Evolutionary conservation across 2,888 invertebrate species (phyloP), one percentile per base, ranked within the genome.

Genomic region (Mellilla xanthometata): DNA sequence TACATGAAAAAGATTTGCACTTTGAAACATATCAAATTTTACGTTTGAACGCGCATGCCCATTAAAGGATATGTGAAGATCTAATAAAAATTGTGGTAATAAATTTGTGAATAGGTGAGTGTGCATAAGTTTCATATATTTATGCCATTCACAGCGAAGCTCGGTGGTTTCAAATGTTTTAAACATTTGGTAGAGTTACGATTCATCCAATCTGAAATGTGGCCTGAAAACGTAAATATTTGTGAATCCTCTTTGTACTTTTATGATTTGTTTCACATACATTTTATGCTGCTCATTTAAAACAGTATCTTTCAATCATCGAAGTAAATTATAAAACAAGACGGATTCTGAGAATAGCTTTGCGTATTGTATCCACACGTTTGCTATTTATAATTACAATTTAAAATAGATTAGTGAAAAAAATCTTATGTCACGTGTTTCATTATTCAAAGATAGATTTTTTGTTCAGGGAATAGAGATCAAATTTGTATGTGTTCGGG

Each of bases 371-470:
- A 82, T 80, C 78, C 77, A 83, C 73, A 76, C 80, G 76, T 81
- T 84, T 74, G 83, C 85, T 86, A 86, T 87, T 86, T 82, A 84
- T 86, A 86, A 86, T 86, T 84, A 85, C 75, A 76, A 80, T 70
- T 81, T 78, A 66, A 73, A 78, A 75, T 71, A 62, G 42, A 46
- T 52, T 23, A 41, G 40, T 56, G 44, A 52, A 62, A 65, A 72
- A 76, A 67, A 68, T 65, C 73, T 65, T 78, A 82, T 69, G 59
- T 69, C 49, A 56, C 26, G 24, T 50, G 30, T 49, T 35, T 49
- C 12, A 44, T 35, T 46, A 45, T 30, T 39, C 57, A 52, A 75
- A 67, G 60, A 61, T 64, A 49, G 51, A 45, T 69, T 60, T 74
- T 52, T 41, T 5, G 3, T 1, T 7, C 30, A 30, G 6, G 42